A percentile compares a stretch with the other conserved stretches of the same genome.
Conservation (phyloP, 2,888 invertebrate genomes). For the Meghimatium bilineatum region DNA sequence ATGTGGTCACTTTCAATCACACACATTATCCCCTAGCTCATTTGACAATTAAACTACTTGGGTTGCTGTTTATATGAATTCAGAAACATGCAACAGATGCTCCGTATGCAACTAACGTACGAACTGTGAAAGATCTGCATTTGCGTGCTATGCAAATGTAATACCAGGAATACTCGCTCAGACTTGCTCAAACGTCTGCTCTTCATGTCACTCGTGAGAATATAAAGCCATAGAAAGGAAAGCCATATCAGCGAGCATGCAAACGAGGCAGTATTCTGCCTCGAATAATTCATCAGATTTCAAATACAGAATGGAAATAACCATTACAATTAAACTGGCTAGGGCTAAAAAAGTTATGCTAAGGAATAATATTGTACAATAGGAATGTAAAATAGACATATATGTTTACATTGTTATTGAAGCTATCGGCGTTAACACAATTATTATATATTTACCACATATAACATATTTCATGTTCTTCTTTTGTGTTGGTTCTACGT, state of each 20-base stretch:
- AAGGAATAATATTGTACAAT: no score
- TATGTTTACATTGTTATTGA: no score
- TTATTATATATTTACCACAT: no score
- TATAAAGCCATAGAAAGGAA: neutral
- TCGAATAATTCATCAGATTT: neutral
- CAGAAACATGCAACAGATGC: constrained; percentile 1
- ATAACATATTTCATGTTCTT: no score
- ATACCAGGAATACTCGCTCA: neutral
- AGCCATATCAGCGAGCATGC: neutral
- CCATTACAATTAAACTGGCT: neutral
- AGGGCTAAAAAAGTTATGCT: no score
- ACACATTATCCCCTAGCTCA: neutral
- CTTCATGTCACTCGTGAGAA: neutral
- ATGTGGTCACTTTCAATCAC: neutral
- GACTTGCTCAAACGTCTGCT: neutral
- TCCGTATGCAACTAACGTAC: neutral
- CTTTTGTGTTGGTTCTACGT: no score
- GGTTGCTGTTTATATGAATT: neutral
- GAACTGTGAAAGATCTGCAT: neutral
- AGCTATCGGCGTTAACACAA: no score
- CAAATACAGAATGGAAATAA: neutral
- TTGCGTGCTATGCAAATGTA: neutral
- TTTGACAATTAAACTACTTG: neutral
- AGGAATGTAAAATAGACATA: no score
- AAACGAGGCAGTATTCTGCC: neutral